Conservation (phyloP, 2,113 vertebrate species). For the Rhinoptilus africanus region DNA sequence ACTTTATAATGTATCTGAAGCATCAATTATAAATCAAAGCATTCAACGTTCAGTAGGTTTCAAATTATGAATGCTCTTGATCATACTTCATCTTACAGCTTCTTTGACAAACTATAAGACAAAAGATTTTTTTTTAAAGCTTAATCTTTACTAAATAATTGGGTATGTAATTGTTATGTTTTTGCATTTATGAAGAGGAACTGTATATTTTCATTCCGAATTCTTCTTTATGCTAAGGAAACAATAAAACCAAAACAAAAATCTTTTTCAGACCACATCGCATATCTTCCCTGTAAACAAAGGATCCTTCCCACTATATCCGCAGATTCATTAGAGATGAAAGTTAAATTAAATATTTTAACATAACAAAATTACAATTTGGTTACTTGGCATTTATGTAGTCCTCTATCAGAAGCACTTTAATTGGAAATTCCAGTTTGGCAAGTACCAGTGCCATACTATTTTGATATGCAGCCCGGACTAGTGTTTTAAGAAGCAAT, state of each 20-base stretch:
- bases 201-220: background rate
- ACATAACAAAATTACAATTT: background rate
- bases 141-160: conserved; percentile 71
- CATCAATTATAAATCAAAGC: conserved; percentile 73
- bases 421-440: conserved; percentile 22
- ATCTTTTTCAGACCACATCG: background rate
- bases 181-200: conserved; percentile 49
- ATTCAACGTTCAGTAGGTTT: conserved; percentile 54
- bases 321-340: background rate
- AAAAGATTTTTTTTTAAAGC: conserved; percentile 60
- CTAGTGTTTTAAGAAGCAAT: background rate
- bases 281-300: background rate
- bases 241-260: background rate
- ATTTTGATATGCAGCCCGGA: background rate
- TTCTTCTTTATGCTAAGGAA: conserved; percentile 1
- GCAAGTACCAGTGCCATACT: background rate
- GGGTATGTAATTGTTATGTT: conserved; percentile 68
- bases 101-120: conserved; percentile 64
- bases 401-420: background rate
- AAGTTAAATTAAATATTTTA: background rate
- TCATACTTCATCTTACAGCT: conserved; percentile 65
- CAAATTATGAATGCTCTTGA: conserved; percentile 64
- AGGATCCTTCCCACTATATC: background rate
- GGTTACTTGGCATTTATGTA: background rate
- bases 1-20: conserved; percentile 56